phyloP scores from a whole-genome alignment of 1,140 invertebrate genomes.

The Pseudoatta argentina region DNA sequence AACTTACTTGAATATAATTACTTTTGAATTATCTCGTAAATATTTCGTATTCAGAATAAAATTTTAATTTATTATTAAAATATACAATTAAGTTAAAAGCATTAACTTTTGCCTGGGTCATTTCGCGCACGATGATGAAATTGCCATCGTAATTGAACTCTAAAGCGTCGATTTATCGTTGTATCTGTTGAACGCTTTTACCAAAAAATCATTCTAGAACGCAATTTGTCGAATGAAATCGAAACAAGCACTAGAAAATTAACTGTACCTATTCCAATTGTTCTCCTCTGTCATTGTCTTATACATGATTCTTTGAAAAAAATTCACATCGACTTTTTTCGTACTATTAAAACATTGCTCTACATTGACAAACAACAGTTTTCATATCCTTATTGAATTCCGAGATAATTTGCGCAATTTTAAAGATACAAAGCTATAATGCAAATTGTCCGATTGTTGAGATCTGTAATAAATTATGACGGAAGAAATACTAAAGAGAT shows the following conservation, averaged over 20 bases:
- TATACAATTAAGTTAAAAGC: constrained; percentile 12
- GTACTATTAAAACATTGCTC: not conserved
- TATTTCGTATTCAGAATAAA: not conserved
- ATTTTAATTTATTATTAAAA: constrained; percentile 12
- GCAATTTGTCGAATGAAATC: constrained; percentile 16
- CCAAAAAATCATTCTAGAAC: constrained; percentile 15
- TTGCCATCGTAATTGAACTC: not conserved
- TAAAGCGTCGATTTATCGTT: constrained; percentile 20
- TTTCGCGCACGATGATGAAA: constrained; percentile 11
- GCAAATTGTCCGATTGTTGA: not conserved
- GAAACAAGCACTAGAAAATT: not conserved
- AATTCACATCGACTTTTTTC: not conserved
- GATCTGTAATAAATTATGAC: constrained; percentile 9
- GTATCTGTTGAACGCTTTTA: constrained; percentile 10
- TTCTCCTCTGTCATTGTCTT: constrained; percentile 7
- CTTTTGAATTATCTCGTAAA: not conserved
- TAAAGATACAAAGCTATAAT: not conserved
- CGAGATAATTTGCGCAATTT: not conserved
- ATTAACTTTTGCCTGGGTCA: not conserved
- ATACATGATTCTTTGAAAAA: not conserved
- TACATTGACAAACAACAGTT: not conserved
- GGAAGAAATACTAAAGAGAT: not conserved
- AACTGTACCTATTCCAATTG: not conserved
- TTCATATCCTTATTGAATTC: not conserved
- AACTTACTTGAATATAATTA: too few species aligned